Percentiles rank a stretch among this genome's conserved stretches.
Evolutionary conservation across 92 coral and sea anemone species (phyloP).

Genomic region (Hydrozoanthus gracilis): DNA sequence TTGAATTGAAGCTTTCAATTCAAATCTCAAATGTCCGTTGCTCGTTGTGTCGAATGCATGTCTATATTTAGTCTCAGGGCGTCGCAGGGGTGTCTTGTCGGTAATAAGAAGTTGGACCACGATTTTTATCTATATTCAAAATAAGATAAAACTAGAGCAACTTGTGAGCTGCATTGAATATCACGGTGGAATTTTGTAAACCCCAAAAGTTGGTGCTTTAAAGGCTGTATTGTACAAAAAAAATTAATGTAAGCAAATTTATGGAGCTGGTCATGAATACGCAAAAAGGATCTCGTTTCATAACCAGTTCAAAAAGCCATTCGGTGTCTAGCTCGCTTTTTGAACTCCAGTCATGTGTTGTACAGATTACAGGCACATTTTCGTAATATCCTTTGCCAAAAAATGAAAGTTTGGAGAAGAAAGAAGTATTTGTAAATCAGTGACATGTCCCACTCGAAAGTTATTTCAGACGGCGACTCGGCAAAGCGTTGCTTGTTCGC

Average conservation of each 20-base stretch:
- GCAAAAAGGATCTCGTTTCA: constrained; percentile 45
- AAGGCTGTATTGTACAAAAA: constrained; percentile 18
- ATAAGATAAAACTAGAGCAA: neutral
- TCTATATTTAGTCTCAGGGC: constrained; percentile 51
- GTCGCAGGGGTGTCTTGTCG: constrained; percentile 42
- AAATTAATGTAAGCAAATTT: constrained; percentile 63
- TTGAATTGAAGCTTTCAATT: constrained; percentile 68
- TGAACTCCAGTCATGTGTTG: constrained; percentile 16
- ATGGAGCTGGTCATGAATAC: constrained; percentile 49
- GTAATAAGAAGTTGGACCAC: constrained; percentile 13
- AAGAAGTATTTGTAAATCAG: neutral
- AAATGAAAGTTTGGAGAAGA: neutral
- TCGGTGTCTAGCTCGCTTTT: constrained; percentile 20
- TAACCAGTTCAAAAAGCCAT: constrained; percentile 28
- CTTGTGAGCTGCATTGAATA: neutral
- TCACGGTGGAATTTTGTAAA: too few species aligned
- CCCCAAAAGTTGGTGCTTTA: neutral
- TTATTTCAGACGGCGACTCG: neutral
- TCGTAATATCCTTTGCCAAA: neutral
- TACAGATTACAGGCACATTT: neutral
- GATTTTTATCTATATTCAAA: neutral
- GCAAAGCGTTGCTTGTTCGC: constrained; percentile 15
- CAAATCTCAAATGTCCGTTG: constrained; percentile 97
- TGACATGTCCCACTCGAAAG: constrained; percentile 11
- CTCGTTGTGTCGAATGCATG: constrained; percentile 16